Percentiles rank a stretch among this genome's conserved stretches.
Conservation (phyloP, 2,113 vertebrate species). For the Lasiurus borealis region DNA sequence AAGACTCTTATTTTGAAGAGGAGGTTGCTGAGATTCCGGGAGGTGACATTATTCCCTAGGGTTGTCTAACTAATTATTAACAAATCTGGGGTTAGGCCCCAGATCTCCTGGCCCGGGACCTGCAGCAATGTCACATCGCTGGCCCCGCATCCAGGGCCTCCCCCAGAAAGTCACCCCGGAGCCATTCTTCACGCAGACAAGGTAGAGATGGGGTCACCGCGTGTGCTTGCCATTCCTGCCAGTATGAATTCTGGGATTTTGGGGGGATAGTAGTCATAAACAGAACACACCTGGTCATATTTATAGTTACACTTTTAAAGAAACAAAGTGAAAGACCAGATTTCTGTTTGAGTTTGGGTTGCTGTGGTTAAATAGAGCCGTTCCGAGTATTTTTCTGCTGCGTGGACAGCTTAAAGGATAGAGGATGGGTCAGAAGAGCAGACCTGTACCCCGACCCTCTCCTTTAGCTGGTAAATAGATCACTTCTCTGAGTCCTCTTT, state of each 20-base stretch:
- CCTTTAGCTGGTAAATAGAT: slow-evolving; percentile 47
- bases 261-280: neutral
- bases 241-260: neutral
- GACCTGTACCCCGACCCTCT: neutral
- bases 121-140: neutral
- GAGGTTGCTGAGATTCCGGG: neutral
- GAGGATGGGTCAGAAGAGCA: neutral
- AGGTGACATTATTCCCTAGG: neutral
- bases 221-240: accelerated
- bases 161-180: accelerated
- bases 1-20: neutral
- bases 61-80: neutral
- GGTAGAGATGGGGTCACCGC: neutral
- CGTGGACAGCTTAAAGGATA: neutral
- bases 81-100: neutral
- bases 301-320: slow-evolving; percentile 9
- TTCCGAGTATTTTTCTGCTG: slow-evolving; percentile 67
- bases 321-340: slow-evolving; percentile 66
- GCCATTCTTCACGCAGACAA: accelerated
- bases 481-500: slow-evolving; percentile 73
- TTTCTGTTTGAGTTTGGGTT: slow-evolving; percentile 72
- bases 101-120: neutral
- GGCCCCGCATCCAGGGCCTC: too few relatives aligned
- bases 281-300: neutral
- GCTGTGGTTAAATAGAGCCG: slow-evolving; percentile 62